Evolutionary conservation across 2,113 vertebrate genomes (phyloP).

Genomic region (Cervus canadensis): DNA sequence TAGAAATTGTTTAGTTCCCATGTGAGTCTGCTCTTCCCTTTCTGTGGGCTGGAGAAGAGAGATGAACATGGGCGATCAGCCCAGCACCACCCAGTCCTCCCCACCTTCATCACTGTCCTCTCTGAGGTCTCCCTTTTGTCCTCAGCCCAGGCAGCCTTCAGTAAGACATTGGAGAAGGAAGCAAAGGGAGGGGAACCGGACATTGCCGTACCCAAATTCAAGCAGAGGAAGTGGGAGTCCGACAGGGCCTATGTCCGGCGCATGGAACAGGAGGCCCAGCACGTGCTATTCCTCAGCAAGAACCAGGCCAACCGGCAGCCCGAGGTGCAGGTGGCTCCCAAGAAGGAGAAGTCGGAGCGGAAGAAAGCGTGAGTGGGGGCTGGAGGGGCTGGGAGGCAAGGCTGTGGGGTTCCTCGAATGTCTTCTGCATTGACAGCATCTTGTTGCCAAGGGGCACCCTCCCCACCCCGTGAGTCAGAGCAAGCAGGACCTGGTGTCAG

Average conservation of each 20-base stretch:
- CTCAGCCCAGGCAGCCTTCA: slow-evolving; percentile 59
- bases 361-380: slow-evolving; percentile 87
- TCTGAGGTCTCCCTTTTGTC: neutral
- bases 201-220: slow-evolving; percentile 86
- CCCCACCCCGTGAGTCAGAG: rapidly evolving
- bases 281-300: slow-evolving; percentile 87
- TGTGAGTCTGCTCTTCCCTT: neutral
- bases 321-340: slow-evolving; percentile 76
- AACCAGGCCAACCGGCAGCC: slow-evolving; percentile 87
- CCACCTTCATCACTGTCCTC: neutral
- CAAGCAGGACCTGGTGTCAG: rapidly evolving
- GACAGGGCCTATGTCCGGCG: slow-evolving; percentile 82
- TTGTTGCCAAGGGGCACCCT: neutral
- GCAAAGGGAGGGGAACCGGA: slow-evolving; percentile 60
- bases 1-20: neutral
- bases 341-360: slow-evolving; percentile 83
- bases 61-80: rapidly evolving
- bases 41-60: neutral
- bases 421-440: neutral
- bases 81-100: too few relatives aligned
- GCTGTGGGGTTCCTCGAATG: neutral
- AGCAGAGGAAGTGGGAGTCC: slow-evolving; percentile 80
- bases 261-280: slow-evolving; percentile 88
- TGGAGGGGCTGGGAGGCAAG: neutral
- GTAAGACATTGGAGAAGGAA: slow-evolving; percentile 57